Conservation (phyloP, 2,113 vertebrate genomes). For the Pelobates fuscus region DNA sequence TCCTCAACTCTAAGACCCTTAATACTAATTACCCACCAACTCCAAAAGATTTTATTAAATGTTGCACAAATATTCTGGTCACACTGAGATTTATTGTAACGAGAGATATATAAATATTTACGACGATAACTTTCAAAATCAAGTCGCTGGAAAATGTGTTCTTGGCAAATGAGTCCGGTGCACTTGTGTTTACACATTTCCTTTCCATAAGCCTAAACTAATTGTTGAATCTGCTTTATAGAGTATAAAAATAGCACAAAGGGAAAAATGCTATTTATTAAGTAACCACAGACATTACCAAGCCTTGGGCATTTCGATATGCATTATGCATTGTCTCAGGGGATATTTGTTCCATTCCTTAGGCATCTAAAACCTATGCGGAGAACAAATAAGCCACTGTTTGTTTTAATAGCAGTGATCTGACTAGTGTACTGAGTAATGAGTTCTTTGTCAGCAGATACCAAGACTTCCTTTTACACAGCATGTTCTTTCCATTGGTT, state of each 20-base stretch:
- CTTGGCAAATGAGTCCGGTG: not conserved
- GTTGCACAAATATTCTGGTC: too few relatives aligned
- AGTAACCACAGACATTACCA: not conserved
- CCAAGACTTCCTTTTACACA: not conserved
- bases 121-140: not conserved
- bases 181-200: not conserved
- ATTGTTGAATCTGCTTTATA: not conserved
- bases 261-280: not conserved
- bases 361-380: conserved; percentile 11
- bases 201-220: not conserved
- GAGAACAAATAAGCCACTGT: not conserved
- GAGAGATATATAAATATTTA: not conserved
- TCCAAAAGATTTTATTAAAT: too few relatives aligned
- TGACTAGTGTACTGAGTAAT: not conserved
- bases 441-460: not conserved
- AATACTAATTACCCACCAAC: too few relatives aligned
- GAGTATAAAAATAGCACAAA: not conserved
- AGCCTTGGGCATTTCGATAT: not conserved
- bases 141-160: not conserved
- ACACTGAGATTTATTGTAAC: too few relatives aligned
- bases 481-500: conserved; percentile 6
- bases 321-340: conserved; percentile 13
- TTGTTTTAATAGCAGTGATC: not conserved
- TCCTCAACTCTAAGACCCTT: too few relatives aligned
- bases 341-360: conserved; percentile 24